Percentiles rank a stretch among this genome's conserved stretches.
These are phyloP conservation scores for Notocelia uddmanniana DNA, from an alignment of 2,888 invertebrate genomes.

Conservation along the genomic window DNA sequence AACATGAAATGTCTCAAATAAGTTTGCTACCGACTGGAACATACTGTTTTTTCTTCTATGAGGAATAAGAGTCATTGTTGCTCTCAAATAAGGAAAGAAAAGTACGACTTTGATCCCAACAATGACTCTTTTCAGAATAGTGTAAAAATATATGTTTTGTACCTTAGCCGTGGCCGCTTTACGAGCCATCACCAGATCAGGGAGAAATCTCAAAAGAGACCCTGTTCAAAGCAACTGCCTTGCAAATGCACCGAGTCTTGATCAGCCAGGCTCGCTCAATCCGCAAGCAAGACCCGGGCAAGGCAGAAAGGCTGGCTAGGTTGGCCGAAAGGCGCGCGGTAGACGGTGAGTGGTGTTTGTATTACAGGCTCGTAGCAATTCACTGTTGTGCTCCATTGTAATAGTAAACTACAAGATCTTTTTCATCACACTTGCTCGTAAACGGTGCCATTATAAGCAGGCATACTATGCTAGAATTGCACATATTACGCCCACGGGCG, in stretches of 20 bases:
- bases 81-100: too few relatives aligned
- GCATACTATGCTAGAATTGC: too few relatives aligned
- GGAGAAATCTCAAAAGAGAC: conserved; percentile 60
- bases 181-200: conserved; percentile 61
- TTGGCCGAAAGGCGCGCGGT: conserved; percentile 83
- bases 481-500: too few relatives aligned
- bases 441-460: too few relatives aligned
- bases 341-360: conserved; percentile 68
- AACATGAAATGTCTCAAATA: too few relatives aligned
- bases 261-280: conserved; percentile 69
- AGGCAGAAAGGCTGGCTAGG: conserved; percentile 76
- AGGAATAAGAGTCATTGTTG: too few relatives aligned
- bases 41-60: too few relatives aligned
- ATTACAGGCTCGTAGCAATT: neutral
- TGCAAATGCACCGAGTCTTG: conserved; percentile 74
- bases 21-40: too few relatives aligned
- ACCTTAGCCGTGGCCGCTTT: conserved; percentile 69
- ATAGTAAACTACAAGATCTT: neutral
- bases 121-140: too few relatives aligned
- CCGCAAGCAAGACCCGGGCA: conserved; percentile 68
- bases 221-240: conserved; percentile 76
- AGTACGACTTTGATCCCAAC: too few relatives aligned
- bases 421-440: too few relatives aligned
- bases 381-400: neutral
- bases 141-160: conserved; percentile 24